phyloP scores from a whole-genome alignment of 2,113 vertebrate species.

The Petrocephalus microphthalmus region DNA sequence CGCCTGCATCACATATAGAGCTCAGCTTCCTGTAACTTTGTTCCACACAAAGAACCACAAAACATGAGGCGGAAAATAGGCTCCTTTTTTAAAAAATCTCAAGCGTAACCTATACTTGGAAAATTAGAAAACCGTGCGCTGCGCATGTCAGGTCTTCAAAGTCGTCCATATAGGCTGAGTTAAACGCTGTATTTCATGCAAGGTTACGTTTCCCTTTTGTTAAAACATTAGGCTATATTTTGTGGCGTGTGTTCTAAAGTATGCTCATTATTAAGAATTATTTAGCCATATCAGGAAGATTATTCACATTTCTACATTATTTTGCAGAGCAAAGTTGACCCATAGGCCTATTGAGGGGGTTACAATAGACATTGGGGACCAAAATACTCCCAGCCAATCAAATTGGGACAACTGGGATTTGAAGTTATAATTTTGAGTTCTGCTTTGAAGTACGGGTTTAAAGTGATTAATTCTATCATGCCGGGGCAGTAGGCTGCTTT shows the following conservation, averaged over 20 bases:
- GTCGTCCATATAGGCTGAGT: not conserved
- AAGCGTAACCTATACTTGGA: not conserved
- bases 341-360: not conserved
- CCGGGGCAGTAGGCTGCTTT: conserved; percentile 2
- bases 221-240: not conserved
- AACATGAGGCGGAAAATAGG: conserved; percentile 18
- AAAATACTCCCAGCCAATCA: conserved; percentile 19
- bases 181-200: not conserved
- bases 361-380: conserved; percentile 1
- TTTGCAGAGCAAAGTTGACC: not conserved
- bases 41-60: conserved; percentile 26
- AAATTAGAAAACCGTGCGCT: not conserved
- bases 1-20: conserved; percentile 51
- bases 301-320: not conserved
- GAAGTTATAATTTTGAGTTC: not conserved
- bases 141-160: not conserved
- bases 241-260: not conserved
- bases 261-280: not conserved
- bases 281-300: not conserved
- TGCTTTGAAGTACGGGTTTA: conserved; percentile 14
- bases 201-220: not conserved
- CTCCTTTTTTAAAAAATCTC: not conserved
- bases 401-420: not conserved
- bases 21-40: conserved; percentile 51
- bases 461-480: conserved; percentile 16